These are phyloP conservation scores for Actinernus sp. DNA, from an alignment of 92 coral and sea anemone genomes.

Conservation along the genomic window DNA sequence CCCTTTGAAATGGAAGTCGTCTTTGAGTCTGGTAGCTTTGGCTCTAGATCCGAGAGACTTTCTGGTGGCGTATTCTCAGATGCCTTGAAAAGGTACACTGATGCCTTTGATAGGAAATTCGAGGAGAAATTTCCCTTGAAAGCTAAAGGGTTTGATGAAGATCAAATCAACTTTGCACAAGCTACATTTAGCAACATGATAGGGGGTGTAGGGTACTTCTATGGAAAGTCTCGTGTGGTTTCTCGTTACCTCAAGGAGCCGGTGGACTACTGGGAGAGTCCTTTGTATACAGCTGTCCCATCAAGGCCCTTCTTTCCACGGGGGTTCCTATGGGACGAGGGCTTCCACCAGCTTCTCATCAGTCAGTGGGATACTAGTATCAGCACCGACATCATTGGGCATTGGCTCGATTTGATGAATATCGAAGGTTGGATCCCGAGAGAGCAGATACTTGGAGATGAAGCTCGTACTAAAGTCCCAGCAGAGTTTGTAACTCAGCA, in stretches of 20 bases:
- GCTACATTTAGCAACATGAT: slow-evolving; percentile 92
- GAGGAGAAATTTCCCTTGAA: slow-evolving; percentile 88
- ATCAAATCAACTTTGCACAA: slow-evolving; percentile 83
- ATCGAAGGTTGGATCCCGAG: slow-evolving; percentile 98
- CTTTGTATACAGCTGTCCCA: slow-evolving; percentile 95
- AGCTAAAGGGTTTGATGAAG: slow-evolving; percentile 73
- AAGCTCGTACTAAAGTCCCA: slow-evolving; percentile 96
- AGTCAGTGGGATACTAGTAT: slow-evolving; percentile 97
- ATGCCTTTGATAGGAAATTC: slow-evolving; percentile 81
- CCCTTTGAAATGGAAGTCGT: slow-evolving; percentile 91
- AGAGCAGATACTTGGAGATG: slow-evolving; percentile 98
- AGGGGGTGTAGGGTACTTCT: slow-evolving; percentile 95
- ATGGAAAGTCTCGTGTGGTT: slow-evolving; percentile 89
- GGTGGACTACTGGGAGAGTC: slow-evolving; percentile 93
- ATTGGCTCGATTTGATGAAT: slow-evolving; percentile 98
- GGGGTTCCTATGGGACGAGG: slow-evolving; percentile 99
- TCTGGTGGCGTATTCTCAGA: slow-evolving; percentile 73
- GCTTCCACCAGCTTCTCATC: slow-evolving; percentile 94
- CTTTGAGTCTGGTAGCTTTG: slow-evolving; percentile 85
- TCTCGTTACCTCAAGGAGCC: slow-evolving; percentile 87
- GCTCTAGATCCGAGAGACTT: slow-evolving; percentile 55
- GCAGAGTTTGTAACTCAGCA: slow-evolving; percentile 95
- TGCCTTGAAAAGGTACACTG: slow-evolving; percentile 60
- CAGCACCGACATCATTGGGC: slow-evolving; percentile 95
- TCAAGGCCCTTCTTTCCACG: slow-evolving; percentile 97